Evolutionary conservation across 2,797 vertebrate genomes (phyloP), one percentile per base, ranked within the genome.

Genomic region (Oryzias dopingdopingensis): DNA sequence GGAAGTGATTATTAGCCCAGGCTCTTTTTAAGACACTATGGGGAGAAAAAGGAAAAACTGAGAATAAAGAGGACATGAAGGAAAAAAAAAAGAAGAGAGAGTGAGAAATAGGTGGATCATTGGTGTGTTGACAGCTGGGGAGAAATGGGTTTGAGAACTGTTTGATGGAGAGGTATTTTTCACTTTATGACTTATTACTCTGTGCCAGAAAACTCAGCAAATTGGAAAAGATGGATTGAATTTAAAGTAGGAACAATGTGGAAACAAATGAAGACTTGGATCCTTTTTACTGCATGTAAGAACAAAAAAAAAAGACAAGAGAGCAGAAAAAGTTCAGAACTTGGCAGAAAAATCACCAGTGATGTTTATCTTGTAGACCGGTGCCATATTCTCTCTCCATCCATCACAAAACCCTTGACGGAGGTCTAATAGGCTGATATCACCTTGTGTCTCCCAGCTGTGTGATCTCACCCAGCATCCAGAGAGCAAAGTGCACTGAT

Each of bases 1-100:
- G 86, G 89, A 90, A 89, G 78, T 80, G 74, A 91, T 91, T 89
- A 87, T 89, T 84, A 84, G 77, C 56, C 41, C 64, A 15, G 29
- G 62, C 44, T 84, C 66, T 77, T 79, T 83, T 82, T 74, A 85
- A 82, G 79, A 84, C 72, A 77, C 78, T 62, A 66, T 20, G 12
- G 79, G 68, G 79, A 76, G 42, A 67, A 37, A 42, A 54, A 62
- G 63, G 50, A 68, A 74, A 65, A 60, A 65, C 56, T 40, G 66
- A 54, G 57, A 42, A 41, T 50, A 32, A 49, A 52, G 44, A 1
- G 6, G 47, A 70, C 51, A 44, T 47, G 48, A 49, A 49, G 45
- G 42, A 42, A 56, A 54, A 56, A 18, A 18, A 18, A 51, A 42
- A 16, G 58, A 56, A 60, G 49, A 18, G 52, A 70, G 32, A 60